A percentile compares a stretch with the other conserved stretches of the same genome.
phyloP scores from a whole-genome alignment of 2,888 invertebrate species.

The Hetaerina titia region DNA sequence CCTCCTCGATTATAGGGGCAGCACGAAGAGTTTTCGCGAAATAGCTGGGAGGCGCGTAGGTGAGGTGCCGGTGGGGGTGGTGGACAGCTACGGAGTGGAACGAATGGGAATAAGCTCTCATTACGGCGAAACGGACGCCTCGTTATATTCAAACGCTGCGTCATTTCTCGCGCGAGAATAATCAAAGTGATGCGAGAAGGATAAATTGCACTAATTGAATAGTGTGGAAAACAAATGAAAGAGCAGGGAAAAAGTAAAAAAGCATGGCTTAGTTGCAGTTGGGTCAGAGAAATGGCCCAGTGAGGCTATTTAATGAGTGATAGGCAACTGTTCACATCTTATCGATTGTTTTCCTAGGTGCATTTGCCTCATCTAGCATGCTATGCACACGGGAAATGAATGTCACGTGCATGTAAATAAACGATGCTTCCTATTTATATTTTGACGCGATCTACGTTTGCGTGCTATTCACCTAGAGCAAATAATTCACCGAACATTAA shows the following conservation, averaged over 20 bases:
- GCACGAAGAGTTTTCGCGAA: too few species aligned
- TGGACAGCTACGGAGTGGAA: too few species aligned
- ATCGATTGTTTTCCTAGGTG: neutral
- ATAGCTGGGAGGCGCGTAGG: too few species aligned
- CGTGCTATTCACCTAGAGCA: too few species aligned
- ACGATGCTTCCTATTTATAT: too few species aligned
- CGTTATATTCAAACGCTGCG: slow-evolving; percentile 30
- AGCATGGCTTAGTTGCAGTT: slow-evolving; percentile 8
- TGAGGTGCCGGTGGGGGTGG: too few species aligned
- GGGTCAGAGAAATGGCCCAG: neutral
- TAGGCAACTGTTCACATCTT: neutral
- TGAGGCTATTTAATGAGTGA: neutral
- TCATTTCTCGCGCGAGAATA: neutral
- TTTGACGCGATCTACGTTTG: too few species aligned
- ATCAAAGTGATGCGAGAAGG: neutral
- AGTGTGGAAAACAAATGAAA: neutral
- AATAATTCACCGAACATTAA: too few species aligned
- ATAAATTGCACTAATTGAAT: slow-evolving; percentile 6
- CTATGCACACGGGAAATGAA: neutral
- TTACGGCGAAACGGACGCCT: neutral
- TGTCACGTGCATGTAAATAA: too few species aligned
- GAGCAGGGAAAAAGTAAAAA: neutral
- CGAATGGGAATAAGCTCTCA: neutral
- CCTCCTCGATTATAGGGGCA: too few species aligned
- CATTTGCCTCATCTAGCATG: neutral